These are phyloP conservation scores for Tenodera sinensis DNA, from an alignment of 2,888 invertebrate species.

Conservation along the genomic window DNA sequence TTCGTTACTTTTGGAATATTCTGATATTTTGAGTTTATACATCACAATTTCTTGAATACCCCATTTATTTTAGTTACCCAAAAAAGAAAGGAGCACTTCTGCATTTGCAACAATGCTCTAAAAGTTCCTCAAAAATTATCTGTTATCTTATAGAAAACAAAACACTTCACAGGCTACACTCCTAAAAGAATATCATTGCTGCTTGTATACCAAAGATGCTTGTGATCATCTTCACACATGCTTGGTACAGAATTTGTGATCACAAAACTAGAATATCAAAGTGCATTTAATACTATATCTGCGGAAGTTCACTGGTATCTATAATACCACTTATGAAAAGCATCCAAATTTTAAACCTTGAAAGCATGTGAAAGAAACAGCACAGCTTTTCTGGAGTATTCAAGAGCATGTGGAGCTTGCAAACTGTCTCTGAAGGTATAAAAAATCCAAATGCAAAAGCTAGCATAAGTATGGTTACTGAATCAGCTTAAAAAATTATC, in stretches of 20 bases:
- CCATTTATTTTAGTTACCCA: too few relatives aligned
- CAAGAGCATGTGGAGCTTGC: not conserved
- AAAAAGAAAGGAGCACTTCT: not conserved
- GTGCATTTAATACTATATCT: not conserved
- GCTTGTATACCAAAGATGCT: not conserved
- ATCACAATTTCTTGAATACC: not conserved
- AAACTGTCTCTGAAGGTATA: not conserved
- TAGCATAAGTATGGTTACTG: constrained; percentile 1
- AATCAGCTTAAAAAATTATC: not conserved
- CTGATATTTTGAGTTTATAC: not conserved
- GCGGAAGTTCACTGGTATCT: too few relatives aligned
- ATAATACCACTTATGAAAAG: not conserved
- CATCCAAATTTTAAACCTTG: too few relatives aligned
- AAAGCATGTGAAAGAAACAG: not conserved
- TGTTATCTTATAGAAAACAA: not conserved
- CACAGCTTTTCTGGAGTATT: not conserved
- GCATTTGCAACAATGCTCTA: not conserved
- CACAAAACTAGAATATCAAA: not conserved
- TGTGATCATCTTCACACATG: not conserved
- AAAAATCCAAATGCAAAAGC: constrained; percentile 5
- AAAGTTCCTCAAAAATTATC: not conserved
- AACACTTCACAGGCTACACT: not conserved
- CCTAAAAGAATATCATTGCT: not conserved
- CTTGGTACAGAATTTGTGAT: not conserved
- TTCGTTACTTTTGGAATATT: not conserved